Conservation (phyloP, 1,140 invertebrate species). For the Philaenus spumarius region DNA sequence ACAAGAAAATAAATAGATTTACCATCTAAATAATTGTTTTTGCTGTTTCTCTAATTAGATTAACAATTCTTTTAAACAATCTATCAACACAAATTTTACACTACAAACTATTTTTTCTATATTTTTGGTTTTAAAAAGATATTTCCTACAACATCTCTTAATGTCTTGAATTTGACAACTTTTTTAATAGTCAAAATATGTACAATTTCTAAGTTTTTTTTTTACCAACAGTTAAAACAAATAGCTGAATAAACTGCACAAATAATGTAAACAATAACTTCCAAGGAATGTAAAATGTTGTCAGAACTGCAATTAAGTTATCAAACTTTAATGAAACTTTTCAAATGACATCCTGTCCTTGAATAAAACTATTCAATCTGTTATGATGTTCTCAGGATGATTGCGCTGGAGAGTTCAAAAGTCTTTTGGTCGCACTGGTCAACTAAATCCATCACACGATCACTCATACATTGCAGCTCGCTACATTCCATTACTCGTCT, state of each 20-base stretch:
- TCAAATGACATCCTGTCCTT: no score
- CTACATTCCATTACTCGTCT: no score
- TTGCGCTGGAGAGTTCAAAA: conserved; percentile 50
- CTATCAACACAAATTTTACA: conserved; percentile 45
- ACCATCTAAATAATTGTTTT: conserved; percentile 29
- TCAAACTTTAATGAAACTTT: no score
- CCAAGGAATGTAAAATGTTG: no score
- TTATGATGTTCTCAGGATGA: conserved; percentile 41
- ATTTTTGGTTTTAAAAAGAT: conserved; percentile 33
- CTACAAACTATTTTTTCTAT: conserved; percentile 30
- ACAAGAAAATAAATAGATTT: neutral
- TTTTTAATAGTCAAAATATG: no score
- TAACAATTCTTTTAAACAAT: conserved; percentile 50
- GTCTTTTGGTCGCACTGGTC: conserved; percentile 46
- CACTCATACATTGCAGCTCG: neutral
- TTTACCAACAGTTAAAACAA: conserved; percentile 10
- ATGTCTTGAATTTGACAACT: conserved; percentile 59
- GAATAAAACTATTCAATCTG: conserved; percentile 25
- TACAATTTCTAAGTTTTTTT: conserved; percentile 20
- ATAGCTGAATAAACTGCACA: no score
- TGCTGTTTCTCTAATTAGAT: conserved; percentile 49
- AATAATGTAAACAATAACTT: no score
- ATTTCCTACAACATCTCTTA: conserved; percentile 80
- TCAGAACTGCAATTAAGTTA: no score
- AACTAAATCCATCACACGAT: conserved; percentile 8